Evolutionary conservation across 2,797 vertebrate species (phyloP).

Genomic region (Siniperca scherzeri): DNA sequence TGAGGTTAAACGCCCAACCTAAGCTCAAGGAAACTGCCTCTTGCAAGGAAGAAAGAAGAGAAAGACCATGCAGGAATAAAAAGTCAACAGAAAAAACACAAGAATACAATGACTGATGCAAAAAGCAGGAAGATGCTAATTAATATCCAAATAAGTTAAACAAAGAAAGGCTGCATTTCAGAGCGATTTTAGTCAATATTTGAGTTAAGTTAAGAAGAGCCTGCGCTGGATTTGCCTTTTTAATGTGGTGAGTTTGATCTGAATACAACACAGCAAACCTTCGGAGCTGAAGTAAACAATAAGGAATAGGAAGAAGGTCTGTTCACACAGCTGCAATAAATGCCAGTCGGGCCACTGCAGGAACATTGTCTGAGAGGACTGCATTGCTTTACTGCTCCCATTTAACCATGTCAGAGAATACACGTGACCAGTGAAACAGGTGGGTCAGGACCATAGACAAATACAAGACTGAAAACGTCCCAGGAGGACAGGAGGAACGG

Average conservation of each 20-base stretch:
- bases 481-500: not conserved
- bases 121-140: not conserved
- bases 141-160: constrained; percentile 1
- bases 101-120: not conserved
- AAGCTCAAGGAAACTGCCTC: not conserved
- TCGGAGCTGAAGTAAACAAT: constrained; percentile 8
- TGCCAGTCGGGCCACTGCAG: not conserved
- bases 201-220: not conserved
- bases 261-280: not conserved
- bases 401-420: constrained; percentile 19
- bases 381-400: constrained; percentile 24
- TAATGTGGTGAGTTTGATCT: not conserved
- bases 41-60: not conserved
- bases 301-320: not conserved
- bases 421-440: constrained; percentile 32
- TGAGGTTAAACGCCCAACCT: not conserved
- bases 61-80: not conserved
- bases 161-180: not conserved
- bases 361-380: not conserved
- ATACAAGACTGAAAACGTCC: not conserved
- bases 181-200: not conserved
- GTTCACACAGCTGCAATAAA: constrained; percentile 29
- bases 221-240: not conserved
- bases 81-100: not conserved
- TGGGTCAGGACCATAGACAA: constrained; percentile 17